A percentile compares a stretch with the other conserved stretches of the same genome.
Evolutionary conservation across 2,113 vertebrate genomes (phyloP).

Genomic region (Bostrychus sinensis): DNA sequence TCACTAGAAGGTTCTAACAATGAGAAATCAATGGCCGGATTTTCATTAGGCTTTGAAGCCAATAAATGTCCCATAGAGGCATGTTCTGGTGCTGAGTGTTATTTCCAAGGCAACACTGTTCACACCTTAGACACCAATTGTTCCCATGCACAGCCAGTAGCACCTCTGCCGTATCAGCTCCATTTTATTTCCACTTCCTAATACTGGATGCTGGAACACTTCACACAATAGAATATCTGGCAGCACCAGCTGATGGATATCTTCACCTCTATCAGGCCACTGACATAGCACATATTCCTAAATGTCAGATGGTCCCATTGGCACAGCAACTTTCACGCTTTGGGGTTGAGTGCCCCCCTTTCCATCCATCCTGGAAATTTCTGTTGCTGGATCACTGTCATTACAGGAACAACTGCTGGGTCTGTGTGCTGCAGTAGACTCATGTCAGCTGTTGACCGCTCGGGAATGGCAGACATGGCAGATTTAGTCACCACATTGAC

Average conservation of each 20-base stretch:
- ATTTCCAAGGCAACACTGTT: constrained; percentile 3
- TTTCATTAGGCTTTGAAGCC: constrained; percentile 5
- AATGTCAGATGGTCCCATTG: not conserved
- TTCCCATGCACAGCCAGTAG: constrained; percentile 6
- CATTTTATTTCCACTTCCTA: constrained; percentile 3
- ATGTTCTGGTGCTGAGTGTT: not conserved
- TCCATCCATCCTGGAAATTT: not conserved
- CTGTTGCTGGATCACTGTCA: not conserved
- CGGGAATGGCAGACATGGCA: not conserved
- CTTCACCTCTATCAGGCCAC: not conserved
- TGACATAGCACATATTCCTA: not conserved
- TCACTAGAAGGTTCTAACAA: not conserved
- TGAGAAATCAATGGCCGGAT: not conserved
- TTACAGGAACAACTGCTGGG: not conserved
- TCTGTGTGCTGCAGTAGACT: not conserved
- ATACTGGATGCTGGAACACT: constrained; percentile 2
- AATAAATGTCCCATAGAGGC: constrained; percentile 2
- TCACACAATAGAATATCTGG: not conserved
- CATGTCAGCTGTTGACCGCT: not conserved
- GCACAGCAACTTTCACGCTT: not conserved
- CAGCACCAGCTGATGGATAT: not conserved
- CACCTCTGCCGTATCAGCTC: not conserved
- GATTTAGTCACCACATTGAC: not conserved
- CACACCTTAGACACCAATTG: not conserved
- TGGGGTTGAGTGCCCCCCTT: not conserved